These are phyloP conservation scores for Lordiphosa stackelbergi DNA, from an alignment of 1,140 invertebrate genomes.

Conservation along the genomic window DNA sequence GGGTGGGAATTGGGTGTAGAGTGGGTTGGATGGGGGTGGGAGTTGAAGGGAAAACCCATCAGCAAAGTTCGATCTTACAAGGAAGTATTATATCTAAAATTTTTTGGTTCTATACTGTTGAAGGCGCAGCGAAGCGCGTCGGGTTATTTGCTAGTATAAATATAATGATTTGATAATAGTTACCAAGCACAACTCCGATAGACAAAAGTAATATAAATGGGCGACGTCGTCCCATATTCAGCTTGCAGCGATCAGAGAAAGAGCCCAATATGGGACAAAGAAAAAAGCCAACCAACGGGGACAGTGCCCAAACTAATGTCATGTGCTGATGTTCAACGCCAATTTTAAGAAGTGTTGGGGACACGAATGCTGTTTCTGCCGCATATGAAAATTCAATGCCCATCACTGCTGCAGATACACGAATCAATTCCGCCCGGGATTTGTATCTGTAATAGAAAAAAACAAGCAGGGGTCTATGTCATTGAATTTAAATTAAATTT, in stretches of 20 bases:
- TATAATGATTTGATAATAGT: no score
- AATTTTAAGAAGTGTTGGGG: constrained; percentile 94
- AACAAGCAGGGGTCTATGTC: neutral
- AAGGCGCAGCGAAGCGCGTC: no score
- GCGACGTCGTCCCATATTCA: constrained; percentile 88
- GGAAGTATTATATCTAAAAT: no score
- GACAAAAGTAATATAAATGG: constrained; percentile 95
- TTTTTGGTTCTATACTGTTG: no score
- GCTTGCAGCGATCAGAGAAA: constrained; percentile 91
- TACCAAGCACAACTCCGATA: constrained; percentile 92
- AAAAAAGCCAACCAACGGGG: constrained; percentile 94
- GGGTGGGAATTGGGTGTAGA: no score
- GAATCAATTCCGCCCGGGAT: constrained; percentile 87
- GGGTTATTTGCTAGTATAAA: no score
- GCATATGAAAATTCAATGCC: constrained; percentile 98
- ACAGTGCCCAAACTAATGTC: constrained; percentile 96
- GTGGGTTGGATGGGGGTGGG: no score
- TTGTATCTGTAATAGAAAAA: constrained; percentile 82
- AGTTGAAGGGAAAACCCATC: no score
- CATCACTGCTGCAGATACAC: constrained; percentile 95
- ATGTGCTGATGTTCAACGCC: constrained; percentile 93
- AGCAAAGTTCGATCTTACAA: no score
- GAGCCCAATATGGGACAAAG: constrained; percentile 94
- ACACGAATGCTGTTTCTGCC: constrained; percentile 96
- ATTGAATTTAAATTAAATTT: no score